Evolutionary conservation across 2,888 invertebrate genomes (phyloP).

Genomic region (Pollenia angustigena): DNA sequence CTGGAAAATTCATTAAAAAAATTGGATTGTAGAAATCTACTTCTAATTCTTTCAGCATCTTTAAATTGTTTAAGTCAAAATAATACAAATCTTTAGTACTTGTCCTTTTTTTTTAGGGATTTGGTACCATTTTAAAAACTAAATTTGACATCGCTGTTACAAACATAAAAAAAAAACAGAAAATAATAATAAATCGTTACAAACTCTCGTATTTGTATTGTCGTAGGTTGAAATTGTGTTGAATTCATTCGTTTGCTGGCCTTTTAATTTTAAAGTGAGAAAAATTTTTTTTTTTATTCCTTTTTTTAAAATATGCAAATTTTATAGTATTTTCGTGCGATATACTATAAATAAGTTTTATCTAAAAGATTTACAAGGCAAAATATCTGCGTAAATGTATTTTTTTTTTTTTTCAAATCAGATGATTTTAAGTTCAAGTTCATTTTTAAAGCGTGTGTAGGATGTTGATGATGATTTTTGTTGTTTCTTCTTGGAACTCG

Average conservation of each 20-base stretch:
- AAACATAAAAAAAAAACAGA: neutral
- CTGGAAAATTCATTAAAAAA: too few species aligned
- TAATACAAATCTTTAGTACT: too few species aligned
- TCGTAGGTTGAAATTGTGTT: slow-evolving; percentile 31
- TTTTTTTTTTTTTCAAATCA: slow-evolving; percentile 16
- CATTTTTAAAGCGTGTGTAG: slow-evolving; percentile 50
- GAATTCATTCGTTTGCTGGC: neutral
- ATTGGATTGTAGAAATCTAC: too few species aligned
- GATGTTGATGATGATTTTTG: slow-evolving; percentile 14
- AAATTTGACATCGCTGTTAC: too few species aligned
- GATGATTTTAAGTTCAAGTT: slow-evolving; percentile 64
- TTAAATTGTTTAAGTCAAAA: too few species aligned
- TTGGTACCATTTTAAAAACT: too few species aligned
- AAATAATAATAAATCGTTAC: neutral
- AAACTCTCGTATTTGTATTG: slow-evolving; percentile 26
- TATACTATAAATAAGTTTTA: neutral
- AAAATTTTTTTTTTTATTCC: slow-evolving; percentile 1
- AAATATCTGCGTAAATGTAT: neutral
- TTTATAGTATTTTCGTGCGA: neutral
- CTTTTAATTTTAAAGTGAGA: neutral
- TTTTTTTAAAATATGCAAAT: neutral
- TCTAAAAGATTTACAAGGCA: slow-evolving; percentile 12
- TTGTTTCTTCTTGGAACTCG: neutral
- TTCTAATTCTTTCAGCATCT: too few species aligned
- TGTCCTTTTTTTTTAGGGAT: too few species aligned